Evolutionary conservation across 2,797 vertebrate genomes (phyloP).

Genomic region (Sternotherus odoratus): DNA sequence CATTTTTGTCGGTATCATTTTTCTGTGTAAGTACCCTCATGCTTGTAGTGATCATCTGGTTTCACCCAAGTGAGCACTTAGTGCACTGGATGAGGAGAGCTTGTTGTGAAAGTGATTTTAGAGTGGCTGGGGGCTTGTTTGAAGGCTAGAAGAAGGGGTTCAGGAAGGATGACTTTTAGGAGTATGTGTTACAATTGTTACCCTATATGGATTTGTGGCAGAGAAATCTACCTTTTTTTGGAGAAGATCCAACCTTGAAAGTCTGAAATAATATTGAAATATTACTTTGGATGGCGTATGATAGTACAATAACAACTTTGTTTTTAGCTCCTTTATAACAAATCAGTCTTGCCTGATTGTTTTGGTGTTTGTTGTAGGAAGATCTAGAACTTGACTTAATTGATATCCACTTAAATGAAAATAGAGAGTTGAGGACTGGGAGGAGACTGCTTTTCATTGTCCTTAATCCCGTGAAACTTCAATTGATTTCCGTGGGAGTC

Average conservation of each 20-base stretch:
- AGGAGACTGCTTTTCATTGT: background rate
- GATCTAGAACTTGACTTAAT: background rate
- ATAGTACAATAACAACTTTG: background rate
- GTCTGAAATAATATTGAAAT: too few relatives aligned
- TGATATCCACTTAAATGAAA: slow-evolving; percentile 19
- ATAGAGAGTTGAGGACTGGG: background rate
- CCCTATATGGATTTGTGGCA: background rate
- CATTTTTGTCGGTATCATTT: too few relatives aligned
- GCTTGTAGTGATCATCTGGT: too few relatives aligned
- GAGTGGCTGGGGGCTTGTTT: background rate
- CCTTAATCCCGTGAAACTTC: background rate
- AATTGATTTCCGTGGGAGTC: background rate
- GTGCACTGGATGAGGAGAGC: background rate
- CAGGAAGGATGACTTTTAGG: background rate
- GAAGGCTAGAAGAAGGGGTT: background rate
- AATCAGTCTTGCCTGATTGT: background rate
- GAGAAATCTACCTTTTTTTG: slow-evolving; percentile 33
- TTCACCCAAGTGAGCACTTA: too few relatives aligned
- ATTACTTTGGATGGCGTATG: background rate
- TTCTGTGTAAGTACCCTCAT: too few relatives aligned
- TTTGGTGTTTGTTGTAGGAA: slow-evolving; percentile 22
- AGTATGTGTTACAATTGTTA: background rate
- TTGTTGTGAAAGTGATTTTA: background rate
- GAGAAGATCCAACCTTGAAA: slow-evolving; percentile 47
- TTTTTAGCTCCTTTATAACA: background rate